A percentile compares a stretch with the other conserved stretches of the same genome.
These are phyloP conservation scores for Cyclophora albipunctata DNA, from an alignment of 2,888 invertebrate genomes.

Conservation along the genomic window DNA sequence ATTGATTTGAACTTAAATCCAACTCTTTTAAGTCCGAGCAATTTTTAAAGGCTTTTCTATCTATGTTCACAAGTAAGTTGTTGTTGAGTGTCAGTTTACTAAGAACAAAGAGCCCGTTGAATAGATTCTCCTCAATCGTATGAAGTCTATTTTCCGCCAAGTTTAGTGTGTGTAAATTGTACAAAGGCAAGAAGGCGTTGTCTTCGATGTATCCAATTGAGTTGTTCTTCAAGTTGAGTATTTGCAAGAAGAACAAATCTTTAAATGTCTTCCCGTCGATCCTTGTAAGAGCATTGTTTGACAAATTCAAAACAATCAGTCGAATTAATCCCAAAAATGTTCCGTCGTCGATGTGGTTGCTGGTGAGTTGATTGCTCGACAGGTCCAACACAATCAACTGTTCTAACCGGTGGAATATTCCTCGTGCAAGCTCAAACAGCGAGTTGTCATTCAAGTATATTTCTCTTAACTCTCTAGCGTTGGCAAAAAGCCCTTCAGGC, in stretches of 20 bases:
- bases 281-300: constrained; percentile 88
- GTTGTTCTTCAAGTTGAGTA: constrained; percentile 89
- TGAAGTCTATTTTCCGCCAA: constrained; percentile 90
- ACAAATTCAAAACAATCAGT: constrained; percentile 88
- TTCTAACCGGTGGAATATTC: constrained; percentile 88
- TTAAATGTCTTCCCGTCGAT: constrained; percentile 90
- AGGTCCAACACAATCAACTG: constrained; percentile 89
- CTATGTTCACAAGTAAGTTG: constrained; percentile 86
- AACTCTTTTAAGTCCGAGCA: constrained; percentile 91
- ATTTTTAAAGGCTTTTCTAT: constrained; percentile 88
- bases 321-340: constrained; percentile 90
- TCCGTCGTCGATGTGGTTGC: constrained; percentile 88
- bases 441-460: constrained; percentile 90
- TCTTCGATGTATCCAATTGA: constrained; percentile 92
- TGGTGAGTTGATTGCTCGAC: constrained; percentile 88
- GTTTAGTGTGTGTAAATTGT: constrained; percentile 92
- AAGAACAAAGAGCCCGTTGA: constrained; percentile 88
- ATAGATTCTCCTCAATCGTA: constrained; percentile 85
- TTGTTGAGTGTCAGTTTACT: constrained; percentile 90
- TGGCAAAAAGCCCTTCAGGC: constrained; percentile 87
- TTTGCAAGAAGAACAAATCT: constrained; percentile 89
- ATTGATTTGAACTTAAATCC: constrained; percentile 90
- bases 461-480: constrained; percentile 87
- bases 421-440: constrained; percentile 86
- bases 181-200: constrained; percentile 89